phyloP scores from a whole-genome alignment of 2,888 invertebrate species.

The Frankliniella fusca region DNA sequence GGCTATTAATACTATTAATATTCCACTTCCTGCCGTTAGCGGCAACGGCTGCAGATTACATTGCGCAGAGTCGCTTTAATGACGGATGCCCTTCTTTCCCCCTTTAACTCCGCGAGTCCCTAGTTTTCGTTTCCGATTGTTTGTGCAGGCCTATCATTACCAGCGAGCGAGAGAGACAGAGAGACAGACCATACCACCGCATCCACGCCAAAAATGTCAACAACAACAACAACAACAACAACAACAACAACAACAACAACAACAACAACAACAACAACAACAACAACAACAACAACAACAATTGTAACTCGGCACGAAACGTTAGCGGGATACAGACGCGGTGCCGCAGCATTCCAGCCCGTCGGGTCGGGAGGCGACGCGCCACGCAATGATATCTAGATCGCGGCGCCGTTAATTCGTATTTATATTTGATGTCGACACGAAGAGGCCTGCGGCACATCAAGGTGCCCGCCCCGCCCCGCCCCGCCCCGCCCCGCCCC shows the following conservation, averaged over 20 bases:
- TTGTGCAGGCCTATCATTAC: not conserved
- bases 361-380: no score
- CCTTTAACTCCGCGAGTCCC: not conserved
- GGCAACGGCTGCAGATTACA: not conserved
- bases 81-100: no score
- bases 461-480: not conserved
- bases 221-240: no score
- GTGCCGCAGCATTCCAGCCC: no score
- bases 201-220: no score
- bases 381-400: not conserved
- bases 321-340: no score
- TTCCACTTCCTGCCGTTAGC: not conserved
- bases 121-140: not conserved
- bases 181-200: no score
- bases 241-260: no score
- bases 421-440: conserved; percentile 6
- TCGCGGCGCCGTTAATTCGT: conserved; percentile 6
- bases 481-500: not conserved
- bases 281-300: not conserved
- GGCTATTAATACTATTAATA: not conserved
- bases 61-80: not conserved
- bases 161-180: no score
- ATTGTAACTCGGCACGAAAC: no score
- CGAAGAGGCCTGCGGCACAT: not conserved
- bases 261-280: not conserved